Percentiles rank a stretch among this genome's conserved stretches.
Conservation (phyloP, 1,140 invertebrate genomes). For the Parasteatoda tepidariorum region DNA sequence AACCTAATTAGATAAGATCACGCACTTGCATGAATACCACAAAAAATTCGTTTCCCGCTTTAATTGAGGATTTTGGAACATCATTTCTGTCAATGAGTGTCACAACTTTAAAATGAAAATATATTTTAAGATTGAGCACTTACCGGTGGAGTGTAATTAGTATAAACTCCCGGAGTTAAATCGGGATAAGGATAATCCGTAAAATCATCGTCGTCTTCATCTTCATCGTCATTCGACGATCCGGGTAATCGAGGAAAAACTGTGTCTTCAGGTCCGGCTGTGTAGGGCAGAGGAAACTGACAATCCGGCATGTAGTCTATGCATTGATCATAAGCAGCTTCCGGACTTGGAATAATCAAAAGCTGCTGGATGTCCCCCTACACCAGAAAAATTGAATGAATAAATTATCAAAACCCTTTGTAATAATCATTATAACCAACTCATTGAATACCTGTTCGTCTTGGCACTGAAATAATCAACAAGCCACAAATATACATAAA, state of each 20-base stretch:
- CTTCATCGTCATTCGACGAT: conserved; percentile 60
- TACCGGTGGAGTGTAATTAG: conserved; percentile 28
- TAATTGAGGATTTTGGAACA: too few species aligned
- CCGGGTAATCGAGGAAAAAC: conserved; percentile 47
- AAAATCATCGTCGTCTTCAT: conserved; percentile 63
- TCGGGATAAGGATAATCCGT: conserved; percentile 61
- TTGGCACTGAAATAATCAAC: too few species aligned
- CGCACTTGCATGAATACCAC: too few species aligned
- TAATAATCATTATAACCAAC: too few species aligned
- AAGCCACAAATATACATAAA: too few species aligned
- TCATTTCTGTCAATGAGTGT: too few species aligned
- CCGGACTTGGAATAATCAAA: conserved; percentile 78
- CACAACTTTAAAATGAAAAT: too few species aligned
- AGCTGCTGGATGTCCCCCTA: conserved; percentile 84
- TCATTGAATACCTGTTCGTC: too few species aligned
- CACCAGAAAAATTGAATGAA: too few species aligned
- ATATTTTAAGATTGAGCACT: not conserved
- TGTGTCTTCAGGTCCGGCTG: conserved; percentile 27
- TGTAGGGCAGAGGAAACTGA: conserved; percentile 65
- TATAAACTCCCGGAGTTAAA: conserved; percentile 25
- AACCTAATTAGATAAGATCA: too few species aligned
- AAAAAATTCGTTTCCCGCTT: too few species aligned
- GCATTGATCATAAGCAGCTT: conserved; percentile 84
- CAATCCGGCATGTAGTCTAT: conserved; percentile 77
- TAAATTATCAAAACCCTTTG: too few species aligned